A percentile compares a stretch with the other conserved stretches of the same genome.
Conservation (phyloP, 2,797 vertebrate species). For the Anabas testudineus region DNA sequence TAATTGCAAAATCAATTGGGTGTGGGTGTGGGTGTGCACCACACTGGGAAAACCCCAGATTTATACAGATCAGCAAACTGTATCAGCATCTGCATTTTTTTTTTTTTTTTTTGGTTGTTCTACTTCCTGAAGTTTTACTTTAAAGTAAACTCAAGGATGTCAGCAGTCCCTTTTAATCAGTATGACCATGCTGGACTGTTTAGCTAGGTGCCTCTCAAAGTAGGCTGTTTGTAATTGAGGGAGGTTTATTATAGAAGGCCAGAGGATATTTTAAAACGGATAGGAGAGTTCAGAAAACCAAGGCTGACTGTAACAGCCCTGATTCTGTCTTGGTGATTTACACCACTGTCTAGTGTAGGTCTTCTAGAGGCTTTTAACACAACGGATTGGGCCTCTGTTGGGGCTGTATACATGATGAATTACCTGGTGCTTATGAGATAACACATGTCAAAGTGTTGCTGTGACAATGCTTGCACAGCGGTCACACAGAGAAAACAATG, state of each 20-base stretch:
- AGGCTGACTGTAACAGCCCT: conserved; percentile 68
- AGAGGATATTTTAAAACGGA: conserved; percentile 71
- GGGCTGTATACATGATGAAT: conserved; percentile 75
- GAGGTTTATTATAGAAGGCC: conserved; percentile 73
- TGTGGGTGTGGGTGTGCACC: not conserved
- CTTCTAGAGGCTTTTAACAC: conserved; percentile 74
- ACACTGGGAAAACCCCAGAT: not conserved
- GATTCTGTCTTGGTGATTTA: conserved; percentile 85
- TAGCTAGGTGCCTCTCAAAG: conserved; percentile 59
- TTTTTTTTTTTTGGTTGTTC: conserved; percentile 19
- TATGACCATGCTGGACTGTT: conserved; percentile 38
- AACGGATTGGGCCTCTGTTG: conserved; percentile 61
- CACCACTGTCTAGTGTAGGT: conserved; percentile 60
- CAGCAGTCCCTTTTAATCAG: conserved; percentile 1
- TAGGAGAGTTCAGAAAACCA: conserved; percentile 52
- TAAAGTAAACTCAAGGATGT: conserved; percentile 23
- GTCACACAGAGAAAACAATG: conserved; percentile 49
- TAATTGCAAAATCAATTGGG: not conserved
- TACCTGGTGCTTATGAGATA: conserved; percentile 69
- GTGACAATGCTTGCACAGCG: conserved; percentile 60
- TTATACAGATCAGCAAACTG: not conserved
- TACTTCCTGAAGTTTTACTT: conserved; percentile 52
- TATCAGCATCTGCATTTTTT: not conserved
- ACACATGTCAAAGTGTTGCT: conserved; percentile 63
- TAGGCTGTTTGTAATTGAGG: conserved; percentile 73